phyloP scores from a whole-genome alignment of 2,888 invertebrate genomes.

The Trilocha varians region DNA sequence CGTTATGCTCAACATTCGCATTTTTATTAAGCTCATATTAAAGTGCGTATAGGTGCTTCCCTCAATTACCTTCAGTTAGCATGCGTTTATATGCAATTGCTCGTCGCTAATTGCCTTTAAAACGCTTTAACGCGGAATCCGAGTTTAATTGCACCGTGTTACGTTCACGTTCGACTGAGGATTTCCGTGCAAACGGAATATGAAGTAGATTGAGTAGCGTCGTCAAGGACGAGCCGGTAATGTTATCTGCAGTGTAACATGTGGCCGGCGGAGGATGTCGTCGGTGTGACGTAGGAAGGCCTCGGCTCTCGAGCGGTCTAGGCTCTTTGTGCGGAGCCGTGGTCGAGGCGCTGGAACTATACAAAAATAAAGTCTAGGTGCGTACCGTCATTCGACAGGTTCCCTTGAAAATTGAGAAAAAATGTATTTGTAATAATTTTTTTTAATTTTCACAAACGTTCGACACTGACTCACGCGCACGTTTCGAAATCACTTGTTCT shows the following conservation, averaged over 20 bases:
- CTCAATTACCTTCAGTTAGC: not conserved
- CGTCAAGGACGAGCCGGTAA: constrained; percentile 4
- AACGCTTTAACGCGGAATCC: not conserved
- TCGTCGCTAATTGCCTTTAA: not conserved
- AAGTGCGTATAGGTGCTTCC: too few species aligned
- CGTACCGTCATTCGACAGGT: too few species aligned
- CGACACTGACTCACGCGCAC: too few species aligned
- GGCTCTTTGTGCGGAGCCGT: constrained; percentile 44
- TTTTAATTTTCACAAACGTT: too few species aligned
- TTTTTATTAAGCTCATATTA: too few species aligned
- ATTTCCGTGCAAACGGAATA: not conserved
- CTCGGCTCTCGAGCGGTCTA: constrained; percentile 21
- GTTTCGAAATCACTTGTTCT: too few species aligned
- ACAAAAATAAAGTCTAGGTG: too few species aligned
- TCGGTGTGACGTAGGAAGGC: constrained; percentile 25
- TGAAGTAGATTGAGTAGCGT: constrained; percentile 6
- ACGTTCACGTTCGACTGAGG: not conserved
- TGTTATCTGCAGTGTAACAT: constrained; percentile 26
- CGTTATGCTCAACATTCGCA: too few species aligned
- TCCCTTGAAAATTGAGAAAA: too few species aligned
- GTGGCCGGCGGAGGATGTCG: constrained; percentile 16
- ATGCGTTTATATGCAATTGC: not conserved
- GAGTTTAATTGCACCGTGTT: not conserved
- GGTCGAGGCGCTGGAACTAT: too few species aligned
- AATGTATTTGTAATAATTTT: too few species aligned